Evolutionary conservation across 2,888 invertebrate genomes (phyloP).

Genomic region (Acleris cristana): DNA sequence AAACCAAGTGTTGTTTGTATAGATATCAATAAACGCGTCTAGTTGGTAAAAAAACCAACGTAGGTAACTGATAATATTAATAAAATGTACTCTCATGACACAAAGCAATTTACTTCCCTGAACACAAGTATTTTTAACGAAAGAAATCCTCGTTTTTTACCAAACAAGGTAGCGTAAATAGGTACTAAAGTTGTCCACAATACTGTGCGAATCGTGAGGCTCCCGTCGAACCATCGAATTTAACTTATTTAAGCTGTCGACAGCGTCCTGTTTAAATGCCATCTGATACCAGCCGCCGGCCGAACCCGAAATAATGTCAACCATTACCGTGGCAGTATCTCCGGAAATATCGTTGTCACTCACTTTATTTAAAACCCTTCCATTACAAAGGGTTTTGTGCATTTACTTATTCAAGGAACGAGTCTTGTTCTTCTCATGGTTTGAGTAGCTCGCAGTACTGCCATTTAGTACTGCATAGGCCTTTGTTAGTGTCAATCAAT

Average conservation of each 20-base stretch:
- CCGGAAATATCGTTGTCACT: slow-evolving; percentile 57
- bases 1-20: too few species aligned
- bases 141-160: slow-evolving; percentile 42
- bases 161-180: slow-evolving; percentile 60
- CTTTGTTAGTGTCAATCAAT: slow-evolving; percentile 39
- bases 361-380: slow-evolving; percentile 40
- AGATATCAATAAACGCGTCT: too few species aligned
- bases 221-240: slow-evolving; percentile 55
- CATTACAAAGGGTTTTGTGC: slow-evolving; percentile 30
- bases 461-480: slow-evolving; percentile 23
- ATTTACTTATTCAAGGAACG: slow-evolving; percentile 25
- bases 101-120: slow-evolving; percentile 6
- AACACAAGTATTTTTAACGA: slow-evolving; percentile 30
- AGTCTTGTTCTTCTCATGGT: slow-evolving; percentile 22
- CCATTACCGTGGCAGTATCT: slow-evolving; percentile 56
- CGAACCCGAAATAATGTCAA: slow-evolving; percentile 60
- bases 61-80: too few species aligned
- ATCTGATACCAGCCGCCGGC: slow-evolving; percentile 53
- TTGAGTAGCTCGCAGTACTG: slow-evolving; percentile 21
- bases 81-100: not conserved
- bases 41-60: too few species aligned
- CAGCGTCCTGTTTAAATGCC: slow-evolving; percentile 49
- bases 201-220: slow-evolving; percentile 55
- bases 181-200: slow-evolving; percentile 57
- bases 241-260: slow-evolving; percentile 61